phyloP scores from a whole-genome alignment of 2,888 invertebrate genomes.

The Melanotus villosus region DNA sequence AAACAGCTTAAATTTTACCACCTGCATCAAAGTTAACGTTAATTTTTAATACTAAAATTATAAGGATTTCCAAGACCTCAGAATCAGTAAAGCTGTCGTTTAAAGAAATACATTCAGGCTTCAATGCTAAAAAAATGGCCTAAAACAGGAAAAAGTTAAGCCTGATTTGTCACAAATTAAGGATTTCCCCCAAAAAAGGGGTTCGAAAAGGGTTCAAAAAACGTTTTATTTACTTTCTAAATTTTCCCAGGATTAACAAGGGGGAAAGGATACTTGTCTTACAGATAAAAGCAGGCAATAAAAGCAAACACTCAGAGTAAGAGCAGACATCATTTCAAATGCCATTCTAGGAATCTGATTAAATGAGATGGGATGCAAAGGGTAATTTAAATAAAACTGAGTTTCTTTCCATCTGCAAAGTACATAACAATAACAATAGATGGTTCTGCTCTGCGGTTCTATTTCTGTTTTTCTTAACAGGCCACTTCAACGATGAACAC shows the following conservation, averaged over 20 bases:
- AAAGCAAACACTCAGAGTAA: constrained; percentile 15
- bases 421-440: constrained; percentile 43
- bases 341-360: constrained; percentile 35
- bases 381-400: constrained; percentile 38
- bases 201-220: no score
- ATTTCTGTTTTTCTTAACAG: constrained; percentile 29
- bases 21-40: no score
- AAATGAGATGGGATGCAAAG: constrained; percentile 41
- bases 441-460: constrained; percentile 35
- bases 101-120: no score
- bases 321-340: constrained; percentile 23
- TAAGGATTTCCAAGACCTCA: no score
- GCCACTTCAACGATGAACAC: constrained; percentile 34
- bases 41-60: no score
- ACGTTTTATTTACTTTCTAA: neutral
- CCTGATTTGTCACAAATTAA: no score
- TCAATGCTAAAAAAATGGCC: no score
- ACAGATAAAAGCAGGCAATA: neutral
- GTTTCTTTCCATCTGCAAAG: constrained; percentile 32
- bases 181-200: no score
- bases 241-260: constrained; percentile 5
- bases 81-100: no score
- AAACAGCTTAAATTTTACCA: no score
- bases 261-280: neutral
- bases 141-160: no score